Conservation (phyloP, 1,140 invertebrate genomes). For the Saccostrea cuccullata region DNA sequence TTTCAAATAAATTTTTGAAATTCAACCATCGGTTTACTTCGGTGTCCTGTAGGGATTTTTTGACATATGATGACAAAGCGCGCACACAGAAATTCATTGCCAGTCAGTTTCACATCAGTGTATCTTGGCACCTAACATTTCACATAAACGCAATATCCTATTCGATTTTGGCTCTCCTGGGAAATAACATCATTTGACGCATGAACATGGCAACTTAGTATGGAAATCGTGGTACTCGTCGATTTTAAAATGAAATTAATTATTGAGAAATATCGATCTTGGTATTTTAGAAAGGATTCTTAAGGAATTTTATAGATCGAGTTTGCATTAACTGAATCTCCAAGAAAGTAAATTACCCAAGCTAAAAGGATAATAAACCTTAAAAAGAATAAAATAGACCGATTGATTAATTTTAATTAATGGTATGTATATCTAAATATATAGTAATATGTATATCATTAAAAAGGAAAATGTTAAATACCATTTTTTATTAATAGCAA, state of each 20-base stretch:
- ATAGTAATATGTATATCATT: no score
- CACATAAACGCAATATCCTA: neutral
- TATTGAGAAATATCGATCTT: slow-evolving; percentile 4
- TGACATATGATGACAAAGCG: neutral
- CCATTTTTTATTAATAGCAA: no score
- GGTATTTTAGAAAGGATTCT: neutral
- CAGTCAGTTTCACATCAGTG: neutral
- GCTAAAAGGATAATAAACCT: no score
- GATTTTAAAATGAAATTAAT: slow-evolving; percentile 12
- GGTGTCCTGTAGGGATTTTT: no score
- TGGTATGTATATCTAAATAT: no score
- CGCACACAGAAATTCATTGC: neutral
- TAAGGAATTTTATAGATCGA: neutral
- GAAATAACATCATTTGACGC: neutral
- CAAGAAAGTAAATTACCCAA: no score
- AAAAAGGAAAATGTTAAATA: no score
- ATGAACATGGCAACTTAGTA: neutral
- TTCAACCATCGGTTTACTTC: no score
- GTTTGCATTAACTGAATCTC: neutral
- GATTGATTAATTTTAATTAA: no score
- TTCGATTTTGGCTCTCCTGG: slow-evolving; percentile 20
- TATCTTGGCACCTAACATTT: neutral
- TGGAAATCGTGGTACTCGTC: neutral
- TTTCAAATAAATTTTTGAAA: no score
- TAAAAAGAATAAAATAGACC: no score